Evolutionary conservation across 2,888 invertebrate genomes (phyloP).

Genomic region (Imbricaverruca yamaguchii): DNA sequence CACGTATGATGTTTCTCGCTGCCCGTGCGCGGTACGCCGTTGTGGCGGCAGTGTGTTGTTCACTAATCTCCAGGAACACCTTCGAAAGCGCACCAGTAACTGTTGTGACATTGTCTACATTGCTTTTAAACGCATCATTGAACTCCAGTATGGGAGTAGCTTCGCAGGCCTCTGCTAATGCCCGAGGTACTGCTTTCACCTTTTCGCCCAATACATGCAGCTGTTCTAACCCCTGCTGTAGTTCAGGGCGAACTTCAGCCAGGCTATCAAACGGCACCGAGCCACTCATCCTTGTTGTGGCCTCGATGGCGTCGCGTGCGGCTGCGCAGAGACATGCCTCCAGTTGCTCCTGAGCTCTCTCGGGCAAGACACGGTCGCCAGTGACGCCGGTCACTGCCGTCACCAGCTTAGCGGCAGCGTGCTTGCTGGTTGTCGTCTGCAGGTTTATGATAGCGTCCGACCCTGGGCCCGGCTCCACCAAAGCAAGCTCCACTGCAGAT

Average conservation of each 20-base stretch:
- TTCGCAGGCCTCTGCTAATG: background rate
- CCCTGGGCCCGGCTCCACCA: background rate
- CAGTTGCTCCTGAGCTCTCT: background rate
- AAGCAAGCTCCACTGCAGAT: background rate
- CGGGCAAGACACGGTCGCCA: background rate
- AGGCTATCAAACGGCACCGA: background rate
- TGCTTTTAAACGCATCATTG: background rate
- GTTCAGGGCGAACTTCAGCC: background rate
- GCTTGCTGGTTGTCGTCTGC: background rate
- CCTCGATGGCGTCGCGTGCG: background rate
- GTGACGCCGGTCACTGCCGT: constrained; percentile 3
- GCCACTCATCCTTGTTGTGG: background rate
- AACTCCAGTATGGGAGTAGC: background rate
- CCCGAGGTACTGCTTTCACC: background rate
- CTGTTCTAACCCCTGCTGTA: background rate
- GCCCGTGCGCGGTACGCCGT: constrained; percentile 10
- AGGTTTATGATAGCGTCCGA: background rate
- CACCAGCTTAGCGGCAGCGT: constrained; percentile 3
- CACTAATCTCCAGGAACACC: constrained; percentile 54
- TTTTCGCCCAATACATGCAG: background rate
- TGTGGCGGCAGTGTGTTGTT: constrained; percentile 60
- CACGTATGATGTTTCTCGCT: constrained; percentile 22
- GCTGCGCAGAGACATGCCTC: background rate
- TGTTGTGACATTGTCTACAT: background rate
- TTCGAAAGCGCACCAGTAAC: background rate